Conservation (phyloP, 2,797 vertebrate species). For the Poeciliopsis paucimaculata region DNA sequence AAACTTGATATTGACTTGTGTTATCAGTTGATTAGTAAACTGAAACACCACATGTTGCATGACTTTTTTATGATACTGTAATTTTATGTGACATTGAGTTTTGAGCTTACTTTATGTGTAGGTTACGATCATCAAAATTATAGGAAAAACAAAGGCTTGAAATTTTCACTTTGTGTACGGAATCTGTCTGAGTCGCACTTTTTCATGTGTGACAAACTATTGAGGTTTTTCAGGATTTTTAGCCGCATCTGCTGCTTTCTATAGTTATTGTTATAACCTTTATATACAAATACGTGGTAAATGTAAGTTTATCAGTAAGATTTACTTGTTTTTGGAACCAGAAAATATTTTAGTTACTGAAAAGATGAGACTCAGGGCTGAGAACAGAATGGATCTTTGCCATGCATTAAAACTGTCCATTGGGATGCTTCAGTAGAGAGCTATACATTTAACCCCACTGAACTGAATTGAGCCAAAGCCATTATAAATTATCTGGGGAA, state of each 20-base stretch:
- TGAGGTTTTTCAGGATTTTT: not conserved
- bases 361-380: constrained; percentile 31
- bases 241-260: not conserved
- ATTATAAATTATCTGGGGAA: constrained; percentile 53
- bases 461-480: constrained; percentile 49
- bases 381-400: constrained; percentile 26
- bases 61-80: not conserved
- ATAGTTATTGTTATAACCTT: not conserved
- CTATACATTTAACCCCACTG: constrained; percentile 55
- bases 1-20: not conserved
- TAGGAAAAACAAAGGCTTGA: not conserved
- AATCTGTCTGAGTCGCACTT: not conserved
- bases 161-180: not conserved
- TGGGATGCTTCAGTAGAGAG: constrained; percentile 37
- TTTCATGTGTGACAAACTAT: not conserved
- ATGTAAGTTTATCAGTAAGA: not conserved
- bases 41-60: not conserved
- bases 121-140: not conserved
- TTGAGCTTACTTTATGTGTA: not conserved
- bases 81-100: not conserved
- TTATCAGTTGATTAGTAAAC: not conserved
- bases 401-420: constrained; percentile 44
- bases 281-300: not conserved
- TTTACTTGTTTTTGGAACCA: not conserved
- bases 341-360: constrained; percentile 13